Evolutionary conservation across 2,797 vertebrate species (phyloP).

Genomic region (Parambassis ranga): DNA sequence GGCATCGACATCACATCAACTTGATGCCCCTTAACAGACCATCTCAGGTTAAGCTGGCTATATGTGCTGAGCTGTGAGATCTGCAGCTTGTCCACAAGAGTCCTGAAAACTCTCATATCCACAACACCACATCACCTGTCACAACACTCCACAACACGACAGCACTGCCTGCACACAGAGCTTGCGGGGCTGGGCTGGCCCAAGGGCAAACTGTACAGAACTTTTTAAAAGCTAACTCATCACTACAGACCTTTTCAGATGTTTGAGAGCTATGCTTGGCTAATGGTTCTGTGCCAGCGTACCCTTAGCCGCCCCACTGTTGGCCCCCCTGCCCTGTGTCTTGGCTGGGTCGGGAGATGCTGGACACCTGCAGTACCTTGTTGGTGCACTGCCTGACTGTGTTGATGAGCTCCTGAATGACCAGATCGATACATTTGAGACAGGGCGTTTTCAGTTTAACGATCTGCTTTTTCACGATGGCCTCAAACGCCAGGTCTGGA

Average conservation of each 20-base stretch:
- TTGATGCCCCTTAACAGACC: not conserved
- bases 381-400: slow-evolving; percentile 96
- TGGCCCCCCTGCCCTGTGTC: slow-evolving; percentile 55
- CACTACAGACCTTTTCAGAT: not conserved
- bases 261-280: not conserved
- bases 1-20: not conserved
- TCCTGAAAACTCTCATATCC: slow-evolving; percentile 66
- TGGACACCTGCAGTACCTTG: slow-evolving; percentile 88
- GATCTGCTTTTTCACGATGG: slow-evolving; percentile 99
- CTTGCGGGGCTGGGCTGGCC: slow-evolving; percentile 40
- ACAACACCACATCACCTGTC: slow-evolving; percentile 71
- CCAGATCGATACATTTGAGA: slow-evolving; percentile 97
- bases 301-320: slow-evolving; percentile 47
- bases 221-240: not conserved
- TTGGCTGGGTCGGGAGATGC: slow-evolving; percentile 68
- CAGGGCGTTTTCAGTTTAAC: slow-evolving; percentile 99
- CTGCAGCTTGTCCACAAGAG: slow-evolving; percentile 70
- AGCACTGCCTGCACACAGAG: slow-evolving; percentile 69
- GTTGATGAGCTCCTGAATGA: slow-evolving; percentile 98
- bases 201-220: slow-evolving; percentile 59
- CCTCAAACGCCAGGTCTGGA: slow-evolving; percentile 97
- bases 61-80: slow-evolving; percentile 45
- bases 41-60: not conserved
- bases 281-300: slow-evolving; percentile 41
- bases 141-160: slow-evolving; percentile 83